Percentiles rank a stretch among this genome's conserved stretches.
Conservation (phyloP, 2,797 vertebrate species). For the Buceros bicornis region DNA sequence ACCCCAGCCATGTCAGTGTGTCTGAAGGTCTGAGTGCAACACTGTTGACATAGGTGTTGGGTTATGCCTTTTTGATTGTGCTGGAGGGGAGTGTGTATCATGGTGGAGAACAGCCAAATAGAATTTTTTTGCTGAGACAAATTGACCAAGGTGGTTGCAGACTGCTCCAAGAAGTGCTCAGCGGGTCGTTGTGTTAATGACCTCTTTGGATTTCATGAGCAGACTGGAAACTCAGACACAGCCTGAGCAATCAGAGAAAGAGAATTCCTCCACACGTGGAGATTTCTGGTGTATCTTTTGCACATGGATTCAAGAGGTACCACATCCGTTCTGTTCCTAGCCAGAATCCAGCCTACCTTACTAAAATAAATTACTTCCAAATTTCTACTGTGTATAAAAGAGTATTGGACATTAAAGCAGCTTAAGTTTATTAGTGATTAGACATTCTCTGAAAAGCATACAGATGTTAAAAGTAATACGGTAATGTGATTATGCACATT, state of each 20-base stretch:
- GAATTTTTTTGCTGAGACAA: neutral
- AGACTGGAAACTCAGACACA: neutral
- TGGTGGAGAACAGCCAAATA: neutral
- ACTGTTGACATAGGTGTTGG: neutral
- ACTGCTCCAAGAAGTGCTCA: neutral
- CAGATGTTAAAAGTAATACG: neutral
- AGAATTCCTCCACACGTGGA: neutral
- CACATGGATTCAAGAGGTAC: neutral
- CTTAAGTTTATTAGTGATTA: neutral
- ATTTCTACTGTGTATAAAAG: neutral
- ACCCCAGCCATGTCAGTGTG: accelerated
- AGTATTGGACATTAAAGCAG: neutral
- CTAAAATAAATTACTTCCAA: neutral
- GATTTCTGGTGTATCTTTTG: neutral
- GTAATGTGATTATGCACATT: neutral
- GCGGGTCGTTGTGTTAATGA: neutral
- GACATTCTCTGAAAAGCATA: neutral
- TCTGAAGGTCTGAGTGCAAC: neutral
- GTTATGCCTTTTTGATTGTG: neutral
- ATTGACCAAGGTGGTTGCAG: neutral
- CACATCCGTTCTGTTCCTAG: neutral
- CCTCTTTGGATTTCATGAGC: neutral
- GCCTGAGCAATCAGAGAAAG: neutral
- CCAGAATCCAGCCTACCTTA: neutral
- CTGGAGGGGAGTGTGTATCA: neutral